These are phyloP conservation scores for Phania funesta DNA, from an alignment of 2,888 invertebrate genomes.

Conservation along the genomic window DNA sequence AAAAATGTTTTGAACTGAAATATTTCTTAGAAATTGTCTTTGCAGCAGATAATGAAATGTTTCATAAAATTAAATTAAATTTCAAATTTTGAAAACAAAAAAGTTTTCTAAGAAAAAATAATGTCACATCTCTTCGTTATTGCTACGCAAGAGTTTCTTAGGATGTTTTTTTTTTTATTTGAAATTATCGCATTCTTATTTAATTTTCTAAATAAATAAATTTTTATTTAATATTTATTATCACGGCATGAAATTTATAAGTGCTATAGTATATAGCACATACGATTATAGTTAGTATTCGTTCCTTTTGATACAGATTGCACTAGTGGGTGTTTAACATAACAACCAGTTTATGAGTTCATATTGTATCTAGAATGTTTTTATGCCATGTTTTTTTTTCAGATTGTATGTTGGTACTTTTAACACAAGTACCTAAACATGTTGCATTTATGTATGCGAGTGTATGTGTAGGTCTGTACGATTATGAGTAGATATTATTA, in stretches of 20 bases:
- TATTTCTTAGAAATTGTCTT: no score
- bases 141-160: neutral
- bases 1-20: no score
- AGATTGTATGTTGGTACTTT: conserved; percentile 24
- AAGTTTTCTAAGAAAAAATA: neutral
- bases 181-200: conserved; percentile 20
- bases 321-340: conserved; percentile 58
- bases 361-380: conserved; percentile 40
- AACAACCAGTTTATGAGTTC: conserved; percentile 58
- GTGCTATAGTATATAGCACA: neutral
- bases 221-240: conserved; percentile 16
- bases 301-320: neutral
- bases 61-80: neutral
- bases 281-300: neutral
- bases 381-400: neutral
- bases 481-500: neutral
- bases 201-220: conserved; percentile 4
- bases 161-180: conserved; percentile 7
- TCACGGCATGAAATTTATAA: neutral
- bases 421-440: neutral
- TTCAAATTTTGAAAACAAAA: conserved; percentile 38
- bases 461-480: neutral
- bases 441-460: neutral
- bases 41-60: no score
- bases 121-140: neutral